Evolutionary conservation across 2,888 invertebrate genomes (phyloP).

Genomic region (Chrysolina haemoptera): DNA sequence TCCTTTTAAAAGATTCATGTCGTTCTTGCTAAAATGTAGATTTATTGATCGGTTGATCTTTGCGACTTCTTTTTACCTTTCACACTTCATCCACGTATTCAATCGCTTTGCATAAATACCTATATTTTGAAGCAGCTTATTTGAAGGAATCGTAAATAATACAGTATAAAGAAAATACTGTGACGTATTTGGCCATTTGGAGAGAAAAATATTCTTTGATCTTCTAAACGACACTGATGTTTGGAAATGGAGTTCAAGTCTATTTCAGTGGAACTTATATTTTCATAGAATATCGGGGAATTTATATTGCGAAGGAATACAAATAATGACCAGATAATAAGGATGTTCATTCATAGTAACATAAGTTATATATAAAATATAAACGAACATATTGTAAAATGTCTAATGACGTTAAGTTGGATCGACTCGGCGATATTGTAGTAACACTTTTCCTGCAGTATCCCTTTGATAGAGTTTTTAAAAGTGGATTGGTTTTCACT

Average conservation of each 20-base stretch:
- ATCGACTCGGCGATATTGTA: no score
- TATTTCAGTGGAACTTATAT: not conserved
- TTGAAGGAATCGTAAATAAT: not conserved
- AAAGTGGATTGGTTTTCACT: no score
- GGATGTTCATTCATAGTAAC: no score
- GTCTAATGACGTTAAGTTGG: no score
- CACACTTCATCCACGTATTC: not conserved
- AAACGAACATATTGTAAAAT: no score
- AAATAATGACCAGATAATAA: no score
- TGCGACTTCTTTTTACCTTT: not conserved
- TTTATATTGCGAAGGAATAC: no score
- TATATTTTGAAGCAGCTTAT: not conserved
- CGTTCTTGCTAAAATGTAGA: not conserved
- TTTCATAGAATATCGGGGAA: not conserved
- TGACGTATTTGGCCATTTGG: not conserved
- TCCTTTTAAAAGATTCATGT: not conserved
- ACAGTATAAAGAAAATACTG: not conserved
- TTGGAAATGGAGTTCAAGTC: not conserved
- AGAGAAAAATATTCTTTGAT: not conserved
- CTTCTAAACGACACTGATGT: not conserved
- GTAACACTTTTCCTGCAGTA: no score
- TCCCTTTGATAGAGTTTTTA: no score
- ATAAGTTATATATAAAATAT: no score
- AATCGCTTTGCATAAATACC: not conserved
- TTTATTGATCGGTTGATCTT: no score